A percentile compares a stretch with the other conserved stretches of the same genome.
These are phyloP conservation scores for Cololabis saira DNA, from an alignment of 2,113 vertebrate species.

Conservation along the genomic window DNA sequence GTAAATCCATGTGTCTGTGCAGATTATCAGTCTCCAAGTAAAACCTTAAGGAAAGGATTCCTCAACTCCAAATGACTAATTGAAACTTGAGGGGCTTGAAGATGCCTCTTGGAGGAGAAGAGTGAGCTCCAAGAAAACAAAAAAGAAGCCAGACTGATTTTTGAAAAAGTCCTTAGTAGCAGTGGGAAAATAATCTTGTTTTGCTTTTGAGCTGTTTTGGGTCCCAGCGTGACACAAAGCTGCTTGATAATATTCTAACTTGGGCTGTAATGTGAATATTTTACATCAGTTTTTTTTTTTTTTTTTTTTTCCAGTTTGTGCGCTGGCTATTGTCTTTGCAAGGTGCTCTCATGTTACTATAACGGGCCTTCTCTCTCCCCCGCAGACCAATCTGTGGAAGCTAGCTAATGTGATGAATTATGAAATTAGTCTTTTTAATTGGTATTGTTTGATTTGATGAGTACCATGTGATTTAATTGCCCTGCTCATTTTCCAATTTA, in stretches of 20 bases:
- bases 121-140: not conserved
- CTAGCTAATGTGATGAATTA: conserved; percentile 68
- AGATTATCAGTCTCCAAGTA: too few species aligned
- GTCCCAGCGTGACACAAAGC: conserved; percentile 18
- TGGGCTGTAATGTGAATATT: conserved; percentile 14
- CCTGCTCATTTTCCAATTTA: conserved; percentile 63
- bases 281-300: conserved; percentile 12
- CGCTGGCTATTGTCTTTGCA: conserved; percentile 20
- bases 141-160: not conserved
- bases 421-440: conserved; percentile 70
- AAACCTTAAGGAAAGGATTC: too few species aligned
- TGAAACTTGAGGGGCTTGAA: too few species aligned
- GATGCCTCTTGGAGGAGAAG: too few species aligned
- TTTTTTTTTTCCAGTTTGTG: conserved; percentile 14
- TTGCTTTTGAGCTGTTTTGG: not conserved
- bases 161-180: not conserved
- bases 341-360: conserved; percentile 33
- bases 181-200: not conserved
- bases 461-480: conserved; percentile 70
- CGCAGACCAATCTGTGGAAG: not conserved
- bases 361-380: conserved; percentile 37
- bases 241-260: conserved; percentile 31
- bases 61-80: too few species aligned
- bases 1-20: not conserved
- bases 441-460: conserved; percentile 67